These are phyloP conservation scores for Empis stercorea DNA, from an alignment of 2,888 invertebrate species.

Conservation along the genomic window DNA sequence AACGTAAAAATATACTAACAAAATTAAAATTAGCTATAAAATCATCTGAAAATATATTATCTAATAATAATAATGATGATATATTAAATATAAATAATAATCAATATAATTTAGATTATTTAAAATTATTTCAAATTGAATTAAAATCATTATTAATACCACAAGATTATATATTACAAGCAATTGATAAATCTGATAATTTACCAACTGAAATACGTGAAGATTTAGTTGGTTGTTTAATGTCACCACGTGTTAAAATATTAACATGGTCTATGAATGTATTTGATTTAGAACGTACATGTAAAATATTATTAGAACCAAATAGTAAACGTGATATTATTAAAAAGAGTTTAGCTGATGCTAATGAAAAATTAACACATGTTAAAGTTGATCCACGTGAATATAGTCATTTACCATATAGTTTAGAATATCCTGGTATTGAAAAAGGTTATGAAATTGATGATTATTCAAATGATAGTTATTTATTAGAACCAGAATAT, in stretches of 20 bases:
- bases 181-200: conserved; percentile 30
- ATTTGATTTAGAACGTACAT: conserved; percentile 42
- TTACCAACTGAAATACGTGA: conserved; percentile 42
- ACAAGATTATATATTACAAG: conserved; percentile 25
- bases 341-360: conserved; percentile 9
- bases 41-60: background rate
- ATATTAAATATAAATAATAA: conserved; percentile 27
- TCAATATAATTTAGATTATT: background rate
- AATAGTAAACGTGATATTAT: conserved; percentile 25
- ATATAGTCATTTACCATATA: conserved; percentile 42
- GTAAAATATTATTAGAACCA: conserved; percentile 36
- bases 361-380: conserved; percentile 37
- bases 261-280: conserved; percentile 47
- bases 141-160: background rate
- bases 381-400: conserved; percentile 49
- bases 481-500: background rate
- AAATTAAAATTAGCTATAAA: no score
- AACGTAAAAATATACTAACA: no score
- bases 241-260: conserved; percentile 45
- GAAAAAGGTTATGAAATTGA: conserved; percentile 17
- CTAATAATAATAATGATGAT: background rate
- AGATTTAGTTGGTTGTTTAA: conserved; percentile 46
- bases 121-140: background rate
- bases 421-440: conserved; percentile 16
- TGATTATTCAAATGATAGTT: conserved; percentile 7